Evolutionary conservation across 2,888 invertebrate genomes (phyloP).

Genomic region (Merodon equestris): DNA sequence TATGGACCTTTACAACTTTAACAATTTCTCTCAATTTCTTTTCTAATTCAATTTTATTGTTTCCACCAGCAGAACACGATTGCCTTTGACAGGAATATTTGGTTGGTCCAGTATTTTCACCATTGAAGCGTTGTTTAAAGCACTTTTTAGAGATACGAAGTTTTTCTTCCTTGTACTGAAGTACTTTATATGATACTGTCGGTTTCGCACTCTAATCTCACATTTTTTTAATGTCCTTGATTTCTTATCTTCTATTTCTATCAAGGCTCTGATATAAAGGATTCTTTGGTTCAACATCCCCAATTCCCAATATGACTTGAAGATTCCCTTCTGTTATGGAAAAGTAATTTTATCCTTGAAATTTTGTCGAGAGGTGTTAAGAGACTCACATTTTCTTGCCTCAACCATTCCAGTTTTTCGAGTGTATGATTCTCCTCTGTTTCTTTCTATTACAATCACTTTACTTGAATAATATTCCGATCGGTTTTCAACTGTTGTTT

Average conservation of each 20-base stretch:
- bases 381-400: slow-evolving; percentile 26
- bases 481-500: not conserved
- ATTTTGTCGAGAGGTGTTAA: slow-evolving; percentile 2
- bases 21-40: too few species aligned
- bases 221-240: slow-evolving; percentile 19
- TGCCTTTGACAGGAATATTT: slow-evolving; percentile 27
- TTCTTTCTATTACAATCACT: too few species aligned
- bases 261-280: too few species aligned
- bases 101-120: slow-evolving; percentile 28
- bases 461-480: slow-evolving; percentile 18
- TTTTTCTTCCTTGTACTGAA: too few species aligned
- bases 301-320: slow-evolving; percentile 18
- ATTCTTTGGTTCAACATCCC: slow-evolving; percentile 12
- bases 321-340: slow-evolving; percentile 22
- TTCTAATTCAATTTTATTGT: too few species aligned
- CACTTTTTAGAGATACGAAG: slow-evolving; percentile 16
- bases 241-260: slow-evolving; percentile 23
- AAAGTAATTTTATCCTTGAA: slow-evolving; percentile 23
- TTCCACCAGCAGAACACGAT: too few species aligned
- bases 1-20: slow-evolving; percentile 21
- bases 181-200: too few species aligned
- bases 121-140: slow-evolving; percentile 19
- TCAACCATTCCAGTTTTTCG: slow-evolving; percentile 26
- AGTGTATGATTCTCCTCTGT: slow-evolving; percentile 26
- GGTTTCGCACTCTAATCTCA: slow-evolving; percentile 3